Conservation (phyloP, 2,888 invertebrate species). For the Dasysyrphus tricinctus region DNA sequence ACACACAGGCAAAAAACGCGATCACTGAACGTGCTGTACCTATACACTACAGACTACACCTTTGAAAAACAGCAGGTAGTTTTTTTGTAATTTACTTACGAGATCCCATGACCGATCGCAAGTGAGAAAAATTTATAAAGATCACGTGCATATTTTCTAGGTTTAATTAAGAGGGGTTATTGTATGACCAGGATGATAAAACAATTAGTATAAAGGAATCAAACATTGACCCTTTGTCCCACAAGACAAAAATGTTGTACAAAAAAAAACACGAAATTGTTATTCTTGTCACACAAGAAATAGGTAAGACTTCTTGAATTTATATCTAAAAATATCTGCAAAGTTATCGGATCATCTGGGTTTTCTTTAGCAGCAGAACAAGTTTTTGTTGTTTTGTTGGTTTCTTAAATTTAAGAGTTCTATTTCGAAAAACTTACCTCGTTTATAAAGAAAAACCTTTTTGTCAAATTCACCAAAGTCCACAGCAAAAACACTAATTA, state of each 20-base stretch:
- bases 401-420: not conserved
- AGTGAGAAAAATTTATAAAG: constrained; percentile 23
- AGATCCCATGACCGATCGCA: constrained; percentile 58
- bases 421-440: constrained; percentile 42
- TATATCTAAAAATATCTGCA: constrained; percentile 65
- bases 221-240: constrained; percentile 42
- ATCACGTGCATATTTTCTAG: constrained; percentile 59
- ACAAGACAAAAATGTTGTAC: not conserved
- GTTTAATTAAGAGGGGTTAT: not conserved
- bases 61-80: constrained; percentile 61
- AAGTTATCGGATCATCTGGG: constrained; percentile 38
- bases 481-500: constrained; percentile 29
- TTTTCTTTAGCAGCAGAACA: constrained; percentile 8
- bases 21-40: constrained; percentile 10
- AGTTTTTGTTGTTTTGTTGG: not conserved
- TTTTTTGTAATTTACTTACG: constrained; percentile 34
- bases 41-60: constrained; percentile 34
- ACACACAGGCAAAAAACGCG: not conserved
- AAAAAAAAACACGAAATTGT: constrained; percentile 7
- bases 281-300: constrained; percentile 17
- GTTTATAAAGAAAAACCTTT: not conserved
- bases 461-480: constrained; percentile 6
- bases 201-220: not conserved
- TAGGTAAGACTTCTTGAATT: constrained; percentile 18
- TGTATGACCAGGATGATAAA: not conserved